Evolutionary conservation across 1,140 invertebrate genomes (phyloP).

Genomic region (Tetranychus urticae): DNA sequence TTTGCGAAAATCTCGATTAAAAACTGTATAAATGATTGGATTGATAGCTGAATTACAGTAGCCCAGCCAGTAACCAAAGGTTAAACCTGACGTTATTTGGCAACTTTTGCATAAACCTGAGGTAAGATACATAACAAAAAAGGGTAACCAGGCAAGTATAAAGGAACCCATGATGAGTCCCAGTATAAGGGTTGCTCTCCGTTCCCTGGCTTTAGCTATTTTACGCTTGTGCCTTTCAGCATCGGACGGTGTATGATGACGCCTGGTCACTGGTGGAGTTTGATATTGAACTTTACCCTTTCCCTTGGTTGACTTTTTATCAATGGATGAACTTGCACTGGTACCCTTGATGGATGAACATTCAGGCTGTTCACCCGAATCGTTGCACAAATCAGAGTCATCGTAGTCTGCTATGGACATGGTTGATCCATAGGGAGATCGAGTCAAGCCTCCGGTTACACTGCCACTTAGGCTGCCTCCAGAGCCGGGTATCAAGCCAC

Average conservation of each 20-base stretch:
- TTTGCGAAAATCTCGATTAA: constrained; percentile 91
- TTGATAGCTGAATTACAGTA: constrained; percentile 97
- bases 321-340: too few species aligned
- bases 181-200: constrained; percentile 81
- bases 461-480: constrained; percentile 5
- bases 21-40: constrained; percentile 93
- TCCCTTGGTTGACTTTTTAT: neutral
- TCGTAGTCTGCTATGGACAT: constrained; percentile 12
- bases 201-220: constrained; percentile 84
- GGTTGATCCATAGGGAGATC: constrained; percentile 12
- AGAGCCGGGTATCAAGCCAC: neutral
- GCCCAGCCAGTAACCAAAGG: constrained; percentile 66
- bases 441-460: neutral
- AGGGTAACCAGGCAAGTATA: constrained; percentile 94
- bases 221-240: constrained; percentile 77
- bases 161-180: constrained; percentile 97
- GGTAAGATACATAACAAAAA: constrained; percentile 82
- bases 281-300: constrained; percentile 3
- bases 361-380: neutral
- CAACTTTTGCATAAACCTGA: constrained; percentile 41
- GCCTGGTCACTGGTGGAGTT: constrained; percentile 34
- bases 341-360: neutral
- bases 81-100: neutral
- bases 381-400: constrained; percentile 7
- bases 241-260: constrained; percentile 28